Evolutionary conservation across 2,113 vertebrate species (phyloP).

Genomic region (Leucoraja erinaceus): DNA sequence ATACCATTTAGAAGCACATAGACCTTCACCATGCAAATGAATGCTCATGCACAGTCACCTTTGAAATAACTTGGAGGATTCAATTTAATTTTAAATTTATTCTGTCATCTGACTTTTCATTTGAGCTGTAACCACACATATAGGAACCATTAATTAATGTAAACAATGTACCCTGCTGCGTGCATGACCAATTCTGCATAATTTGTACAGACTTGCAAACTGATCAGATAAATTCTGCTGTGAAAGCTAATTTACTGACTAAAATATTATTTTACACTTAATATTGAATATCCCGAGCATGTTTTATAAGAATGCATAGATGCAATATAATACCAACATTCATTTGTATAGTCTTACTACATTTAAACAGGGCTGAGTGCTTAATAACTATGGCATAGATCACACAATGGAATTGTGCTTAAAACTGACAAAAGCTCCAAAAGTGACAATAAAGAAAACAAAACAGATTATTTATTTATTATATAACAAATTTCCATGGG

Average conservation of each 20-base stretch:
- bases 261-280: neutral
- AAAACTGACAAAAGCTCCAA: neutral
- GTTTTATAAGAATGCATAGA: neutral
- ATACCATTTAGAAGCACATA: neutral
- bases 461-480: neutral
- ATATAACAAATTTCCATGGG: neutral
- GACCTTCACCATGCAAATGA: slow-evolving; percentile 8
- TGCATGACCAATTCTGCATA: neutral
- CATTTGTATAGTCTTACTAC: neutral
- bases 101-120: neutral
- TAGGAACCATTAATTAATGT: neutral
- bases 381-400: neutral
- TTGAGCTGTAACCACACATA: neutral
- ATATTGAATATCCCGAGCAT: neutral
- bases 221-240: neutral
- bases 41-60: neutral
- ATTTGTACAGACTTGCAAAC: neutral
- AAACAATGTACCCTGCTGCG: neutral
- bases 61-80: slow-evolving; percentile 15
- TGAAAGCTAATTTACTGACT: neutral
- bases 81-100: neutral
- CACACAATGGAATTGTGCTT: neutral
- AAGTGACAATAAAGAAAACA: neutral
- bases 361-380: neutral
- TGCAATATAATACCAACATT: neutral